Percentiles rank a stretch among this genome's conserved stretches.
Evolutionary conservation across 1,140 invertebrate genomes (phyloP).

Genomic region (Hylaeus anthracinus): DNA sequence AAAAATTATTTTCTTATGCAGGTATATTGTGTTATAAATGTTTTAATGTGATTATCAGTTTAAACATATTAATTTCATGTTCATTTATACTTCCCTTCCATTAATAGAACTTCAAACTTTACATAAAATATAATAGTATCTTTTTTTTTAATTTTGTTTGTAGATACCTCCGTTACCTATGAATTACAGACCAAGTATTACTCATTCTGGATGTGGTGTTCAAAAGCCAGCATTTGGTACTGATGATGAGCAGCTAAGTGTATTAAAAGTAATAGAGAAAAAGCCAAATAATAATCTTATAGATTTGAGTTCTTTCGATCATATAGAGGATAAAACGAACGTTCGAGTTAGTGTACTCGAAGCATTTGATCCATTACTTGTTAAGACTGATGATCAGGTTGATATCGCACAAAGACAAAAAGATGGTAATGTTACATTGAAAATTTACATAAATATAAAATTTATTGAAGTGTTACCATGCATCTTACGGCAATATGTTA

Average conservation of each 20-base stretch:
- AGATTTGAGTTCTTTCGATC: slow-evolving; percentile 80
- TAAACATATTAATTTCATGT: slow-evolving; percentile 1
- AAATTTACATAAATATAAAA: background rate
- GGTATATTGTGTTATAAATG: slow-evolving; percentile 64
- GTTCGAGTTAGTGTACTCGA: slow-evolving; percentile 90
- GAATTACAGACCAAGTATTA: slow-evolving; percentile 74
- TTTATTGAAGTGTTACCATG: background rate
- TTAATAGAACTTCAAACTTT: background rate
- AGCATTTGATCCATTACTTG: slow-evolving; percentile 91
- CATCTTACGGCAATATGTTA: slow-evolving; percentile 14
- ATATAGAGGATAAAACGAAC: slow-evolving; percentile 81
- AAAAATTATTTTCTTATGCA: slow-evolving; percentile 75
- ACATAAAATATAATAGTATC: background rate
- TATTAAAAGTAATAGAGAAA: slow-evolving; percentile 80
- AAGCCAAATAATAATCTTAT: slow-evolving; percentile 83
- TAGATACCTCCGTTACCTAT: slow-evolving; percentile 79
- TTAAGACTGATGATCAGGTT: slow-evolving; percentile 77
- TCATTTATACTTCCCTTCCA: background rate
- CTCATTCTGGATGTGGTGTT: slow-evolving; percentile 57
- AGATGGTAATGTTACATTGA: slow-evolving; percentile 63
- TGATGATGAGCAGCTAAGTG: slow-evolving; percentile 76
- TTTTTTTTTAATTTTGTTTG: slow-evolving; percentile 39
- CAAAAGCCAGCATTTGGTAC: slow-evolving; percentile 38
- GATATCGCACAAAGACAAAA: slow-evolving; percentile 60
- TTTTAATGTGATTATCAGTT: background rate